These are phyloP conservation scores for Campylomormyrus numenius DNA, from an alignment of 2,113 vertebrate genomes.

Conservation along the genomic window DNA sequence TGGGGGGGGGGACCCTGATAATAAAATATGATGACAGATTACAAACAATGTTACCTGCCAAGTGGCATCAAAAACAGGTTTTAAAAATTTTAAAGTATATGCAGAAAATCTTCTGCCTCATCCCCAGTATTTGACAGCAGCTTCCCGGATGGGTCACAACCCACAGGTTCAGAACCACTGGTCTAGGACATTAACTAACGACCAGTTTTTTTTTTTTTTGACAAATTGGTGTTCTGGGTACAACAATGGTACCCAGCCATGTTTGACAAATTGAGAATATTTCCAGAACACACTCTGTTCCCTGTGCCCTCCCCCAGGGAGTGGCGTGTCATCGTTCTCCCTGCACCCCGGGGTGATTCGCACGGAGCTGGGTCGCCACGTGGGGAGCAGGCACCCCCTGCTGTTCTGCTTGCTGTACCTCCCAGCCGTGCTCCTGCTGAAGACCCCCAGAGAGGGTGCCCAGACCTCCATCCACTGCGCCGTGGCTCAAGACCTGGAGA, in stretches of 20 bases:
- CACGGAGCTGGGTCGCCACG: conserved; percentile 55
- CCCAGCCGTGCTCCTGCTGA: conserved; percentile 54
- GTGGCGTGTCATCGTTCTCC: conserved; percentile 51
- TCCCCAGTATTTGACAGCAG: background rate
- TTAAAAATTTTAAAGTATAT: background rate
- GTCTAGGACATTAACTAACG: background rate
- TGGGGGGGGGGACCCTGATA: background rate
- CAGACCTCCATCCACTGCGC: conserved; percentile 61
- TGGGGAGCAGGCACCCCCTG: conserved; percentile 48
- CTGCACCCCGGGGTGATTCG: conserved; percentile 64
- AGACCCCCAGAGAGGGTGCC: conserved; percentile 56
- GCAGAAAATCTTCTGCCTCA: background rate
- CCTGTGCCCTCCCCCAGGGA: conserved; percentile 38
- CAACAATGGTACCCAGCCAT: background rate
- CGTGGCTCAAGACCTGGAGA: conserved; percentile 53
- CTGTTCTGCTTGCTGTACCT: conserved; percentile 44
- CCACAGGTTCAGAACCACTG: background rate
- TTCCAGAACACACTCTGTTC: background rate
- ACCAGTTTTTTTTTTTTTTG: background rate
- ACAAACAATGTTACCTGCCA: background rate
- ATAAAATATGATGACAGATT: background rate
- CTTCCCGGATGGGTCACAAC: background rate
- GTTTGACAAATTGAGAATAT: background rate
- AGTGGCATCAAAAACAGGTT: background rate
- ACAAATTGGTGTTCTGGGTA: background rate